Evolutionary conservation across 2,797 vertebrate species (phyloP).

Genomic region (Sylvilagus floridanus): DNA sequence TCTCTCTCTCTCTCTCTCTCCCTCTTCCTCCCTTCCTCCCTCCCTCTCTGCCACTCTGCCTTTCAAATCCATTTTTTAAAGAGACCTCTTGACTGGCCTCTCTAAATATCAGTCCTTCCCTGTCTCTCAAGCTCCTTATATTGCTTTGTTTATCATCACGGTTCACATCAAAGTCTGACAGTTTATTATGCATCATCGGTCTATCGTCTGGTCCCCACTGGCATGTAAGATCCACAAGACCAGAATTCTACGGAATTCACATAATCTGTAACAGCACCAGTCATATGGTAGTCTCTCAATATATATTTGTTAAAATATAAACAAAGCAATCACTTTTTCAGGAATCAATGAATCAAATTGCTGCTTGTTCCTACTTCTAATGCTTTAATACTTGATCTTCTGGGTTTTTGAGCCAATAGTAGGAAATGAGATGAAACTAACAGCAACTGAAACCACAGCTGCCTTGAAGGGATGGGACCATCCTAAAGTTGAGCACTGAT

Average conservation of each 20-base stretch:
- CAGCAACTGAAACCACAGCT: background rate
- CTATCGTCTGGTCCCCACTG: background rate
- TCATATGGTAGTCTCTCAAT: background rate
- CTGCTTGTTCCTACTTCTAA: background rate
- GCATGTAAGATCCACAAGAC: background rate
- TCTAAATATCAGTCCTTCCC: background rate
- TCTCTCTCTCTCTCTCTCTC: too few species aligned
- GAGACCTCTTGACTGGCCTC: background rate
- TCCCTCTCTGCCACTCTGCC: too few species aligned
- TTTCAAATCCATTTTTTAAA: too few species aligned
- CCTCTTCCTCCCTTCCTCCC: too few species aligned
- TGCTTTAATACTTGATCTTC: background rate
- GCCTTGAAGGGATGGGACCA: background rate
- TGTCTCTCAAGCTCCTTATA: background rate
- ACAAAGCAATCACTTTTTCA: background rate
- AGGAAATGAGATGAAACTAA: background rate
- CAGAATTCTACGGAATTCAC: background rate
- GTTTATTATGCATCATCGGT: background rate
- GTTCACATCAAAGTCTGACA: background rate
- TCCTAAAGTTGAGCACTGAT: background rate
- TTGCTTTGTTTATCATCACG: background rate
- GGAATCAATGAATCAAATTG: background rate
- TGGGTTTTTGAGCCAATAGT: background rate
- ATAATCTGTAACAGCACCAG: background rate
- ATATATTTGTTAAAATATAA: background rate